Base-by-base conservation (phyloP, 2,888 invertebrate species). In the Spicauda simplicius region DNA sequence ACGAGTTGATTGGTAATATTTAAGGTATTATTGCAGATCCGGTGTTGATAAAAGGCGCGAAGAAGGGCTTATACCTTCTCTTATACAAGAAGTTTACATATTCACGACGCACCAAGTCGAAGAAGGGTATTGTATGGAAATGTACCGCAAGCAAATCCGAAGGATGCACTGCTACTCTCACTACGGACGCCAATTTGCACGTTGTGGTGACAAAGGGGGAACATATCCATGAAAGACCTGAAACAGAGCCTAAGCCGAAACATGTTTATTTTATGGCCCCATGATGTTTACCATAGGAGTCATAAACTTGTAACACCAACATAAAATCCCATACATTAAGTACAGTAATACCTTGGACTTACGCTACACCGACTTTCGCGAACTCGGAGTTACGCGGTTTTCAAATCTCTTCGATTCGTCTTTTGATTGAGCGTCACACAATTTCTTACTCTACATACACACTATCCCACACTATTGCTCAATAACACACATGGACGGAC, bases 121-220 rank as follows among this genome's bases (percentile, higher is more conserved):
- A 90, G 70, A 91, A 87, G 53, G 92, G 92, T 0, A 80, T 79
- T 0, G 87, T 89, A 0, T 93, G 92, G 92, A 91, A 87, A 66
- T 93, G 92, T 70, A 79, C 84, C 0, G 76, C 79, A 2, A 87
- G 84, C 62, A 91, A 91, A 73, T 73, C 77, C 0, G 86, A 88
- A 0, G 82, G 81, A 0, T 93, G 92, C 63, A 79, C 83, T 16
- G 89, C 84, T 0, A 79, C 76, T 1, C 58, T 90, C 8, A 84
- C 83, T 0, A 92, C 92, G 0, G 91, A 91, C 72, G 83, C 87
- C 4, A 79, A 82, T 69, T 75, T 92, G 3, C 82, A 86, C 41
- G 79, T 92, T 0, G 85, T 93, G 0, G 68, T 76, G 0, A 73
- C 55, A 6, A 89, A 85, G 69, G 82, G 82, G 0, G 70, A 70